Percentiles rank a stretch among this genome's conserved stretches.
Conservation (phyloP, 64 coral and sea anemone species). For the Montipora capricornis region DNA sequence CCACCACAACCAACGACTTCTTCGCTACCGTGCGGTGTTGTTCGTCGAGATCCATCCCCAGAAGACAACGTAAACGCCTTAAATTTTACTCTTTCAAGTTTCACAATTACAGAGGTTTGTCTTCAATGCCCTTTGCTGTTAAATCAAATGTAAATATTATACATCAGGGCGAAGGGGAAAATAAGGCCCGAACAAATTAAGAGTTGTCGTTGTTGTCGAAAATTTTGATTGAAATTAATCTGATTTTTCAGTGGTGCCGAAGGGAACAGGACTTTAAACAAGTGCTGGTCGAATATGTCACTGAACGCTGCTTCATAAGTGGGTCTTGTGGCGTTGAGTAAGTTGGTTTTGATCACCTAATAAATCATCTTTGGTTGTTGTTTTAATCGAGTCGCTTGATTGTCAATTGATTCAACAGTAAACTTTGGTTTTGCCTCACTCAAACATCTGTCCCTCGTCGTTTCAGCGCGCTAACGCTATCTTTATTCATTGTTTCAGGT, state of each 20-base stretch:
- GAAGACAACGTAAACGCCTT: not conserved
- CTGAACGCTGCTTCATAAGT: not conserved
- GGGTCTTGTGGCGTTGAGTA: not conserved
- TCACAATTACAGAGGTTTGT: conserved; percentile 25
- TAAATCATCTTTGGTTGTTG: too few relatives aligned
- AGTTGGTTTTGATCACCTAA: not conserved
- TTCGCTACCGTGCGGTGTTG: not conserved
- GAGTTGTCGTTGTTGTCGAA: not conserved
- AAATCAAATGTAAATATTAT: not conserved
- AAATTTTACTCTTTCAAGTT: not conserved
- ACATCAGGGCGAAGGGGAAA: too few relatives aligned
- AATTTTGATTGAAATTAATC: not conserved
- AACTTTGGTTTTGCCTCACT: too few relatives aligned
- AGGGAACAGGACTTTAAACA: not conserved
- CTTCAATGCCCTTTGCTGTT: not conserved
- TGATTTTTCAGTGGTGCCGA: not conserved
- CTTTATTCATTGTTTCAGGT: not conserved
- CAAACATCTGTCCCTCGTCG: too few relatives aligned
- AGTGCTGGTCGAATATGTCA: not conserved
- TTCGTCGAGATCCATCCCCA: not conserved
- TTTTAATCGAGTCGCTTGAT: too few relatives aligned
- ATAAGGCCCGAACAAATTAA: not conserved
- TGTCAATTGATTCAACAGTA: too few relatives aligned
- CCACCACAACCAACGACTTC: not conserved
- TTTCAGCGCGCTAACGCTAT: too few relatives aligned